phyloP scores from a whole-genome alignment of 2,888 invertebrate genomes.

The Chymomyza caudatula region DNA sequence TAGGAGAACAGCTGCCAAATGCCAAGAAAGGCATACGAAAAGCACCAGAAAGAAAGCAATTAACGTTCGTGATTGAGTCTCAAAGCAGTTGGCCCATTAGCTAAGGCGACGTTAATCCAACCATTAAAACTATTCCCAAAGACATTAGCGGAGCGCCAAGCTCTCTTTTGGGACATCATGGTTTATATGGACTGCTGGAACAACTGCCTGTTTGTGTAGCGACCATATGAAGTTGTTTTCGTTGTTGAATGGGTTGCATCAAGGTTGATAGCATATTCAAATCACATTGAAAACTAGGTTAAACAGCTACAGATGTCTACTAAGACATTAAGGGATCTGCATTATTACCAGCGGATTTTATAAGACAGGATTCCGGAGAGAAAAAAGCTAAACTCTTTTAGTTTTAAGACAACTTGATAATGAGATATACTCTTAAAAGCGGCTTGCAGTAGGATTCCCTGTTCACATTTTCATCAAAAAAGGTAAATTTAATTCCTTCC shows the following conservation, averaged over 20 bases:
- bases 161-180: background rate
- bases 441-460: too few relatives aligned
- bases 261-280: background rate
- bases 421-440: too few relatives aligned
- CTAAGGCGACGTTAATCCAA: constrained; percentile 66
- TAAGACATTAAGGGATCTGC: background rate
- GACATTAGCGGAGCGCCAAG: constrained; percentile 4
- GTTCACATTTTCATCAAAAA: too few relatives aligned
- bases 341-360: too few relatives aligned
- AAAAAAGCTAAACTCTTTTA: too few relatives aligned
- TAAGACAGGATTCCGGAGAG: too few relatives aligned
- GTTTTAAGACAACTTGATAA: too few relatives aligned
- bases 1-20: background rate
- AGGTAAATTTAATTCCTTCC: too few relatives aligned
- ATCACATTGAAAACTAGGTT: background rate
- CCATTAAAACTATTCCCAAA: constrained; percentile 35
- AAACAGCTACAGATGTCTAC: background rate
- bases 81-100: constrained; percentile 49
- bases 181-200: background rate
- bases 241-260: background rate
- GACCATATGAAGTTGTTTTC: too few relatives aligned
- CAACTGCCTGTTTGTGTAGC: background rate
- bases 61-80: constrained; percentile 38
- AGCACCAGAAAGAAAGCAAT: constrained; percentile 62
- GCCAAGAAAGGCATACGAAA: background rate